phyloP scores from a whole-genome alignment of 2,888 invertebrate species.

The Trachelus iudaicus region DNA sequence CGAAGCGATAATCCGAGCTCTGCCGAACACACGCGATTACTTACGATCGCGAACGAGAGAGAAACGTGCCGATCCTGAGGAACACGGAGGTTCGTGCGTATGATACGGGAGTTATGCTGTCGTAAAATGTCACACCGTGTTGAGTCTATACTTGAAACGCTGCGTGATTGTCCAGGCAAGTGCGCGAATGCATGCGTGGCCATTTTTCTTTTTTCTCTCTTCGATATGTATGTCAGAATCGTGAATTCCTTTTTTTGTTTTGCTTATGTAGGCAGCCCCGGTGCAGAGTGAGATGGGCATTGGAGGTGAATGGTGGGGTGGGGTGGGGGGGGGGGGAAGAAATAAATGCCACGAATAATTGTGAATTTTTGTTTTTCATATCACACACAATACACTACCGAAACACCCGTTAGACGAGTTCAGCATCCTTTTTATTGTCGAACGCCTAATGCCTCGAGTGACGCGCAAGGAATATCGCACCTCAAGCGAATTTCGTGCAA shows the following conservation, averaged over 20 bases:
- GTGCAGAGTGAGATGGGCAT: background rate
- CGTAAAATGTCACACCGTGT: background rate
- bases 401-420: background rate
- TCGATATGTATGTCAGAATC: background rate
- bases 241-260: background rate
- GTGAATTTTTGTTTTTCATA: background rate
- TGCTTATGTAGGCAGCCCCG: background rate
- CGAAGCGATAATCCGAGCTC: background rate
- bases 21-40: background rate
- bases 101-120: background rate
- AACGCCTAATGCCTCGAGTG: background rate
- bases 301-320: too few species aligned
- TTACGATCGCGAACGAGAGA: background rate
- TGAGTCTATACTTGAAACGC: background rate
- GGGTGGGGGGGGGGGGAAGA: accelerated
- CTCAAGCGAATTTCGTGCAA: background rate
- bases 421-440: background rate
- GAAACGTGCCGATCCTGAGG: background rate
- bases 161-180: background rate
- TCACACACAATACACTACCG: background rate
- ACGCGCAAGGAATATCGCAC: background rate
- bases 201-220: background rate
- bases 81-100: background rate
- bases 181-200: background rate
- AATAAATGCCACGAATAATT: background rate